A percentile compares a stretch with the other conserved stretches of the same genome.
phyloP scores from a whole-genome alignment of 1,140 invertebrate species.

The Drosophila arawakana region DNA sequence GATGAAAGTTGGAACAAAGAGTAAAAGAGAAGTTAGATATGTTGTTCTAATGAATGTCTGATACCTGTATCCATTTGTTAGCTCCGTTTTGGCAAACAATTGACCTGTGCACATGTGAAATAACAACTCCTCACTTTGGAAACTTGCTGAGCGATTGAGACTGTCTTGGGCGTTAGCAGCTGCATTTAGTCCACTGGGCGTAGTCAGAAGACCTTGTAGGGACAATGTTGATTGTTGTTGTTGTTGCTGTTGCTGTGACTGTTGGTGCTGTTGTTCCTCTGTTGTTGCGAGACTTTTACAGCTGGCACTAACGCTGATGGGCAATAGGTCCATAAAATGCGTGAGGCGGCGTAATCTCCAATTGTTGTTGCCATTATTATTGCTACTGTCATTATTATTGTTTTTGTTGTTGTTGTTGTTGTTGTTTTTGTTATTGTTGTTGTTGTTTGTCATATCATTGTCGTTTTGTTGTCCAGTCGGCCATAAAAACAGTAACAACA shows the following conservation, averaged over 20 bases:
- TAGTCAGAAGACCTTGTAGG: background rate
- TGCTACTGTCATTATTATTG: conserved; percentile 7
- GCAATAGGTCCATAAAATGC: conserved; percentile 55
- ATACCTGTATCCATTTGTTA: conserved; percentile 54
- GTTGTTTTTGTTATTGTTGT: conserved; percentile 4
- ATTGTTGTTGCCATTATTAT: conserved; percentile 33
- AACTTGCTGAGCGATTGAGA: conserved; percentile 49
- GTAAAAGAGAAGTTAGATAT: background rate
- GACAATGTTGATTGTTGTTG: conserved; percentile 15
- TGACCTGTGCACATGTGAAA: conserved; percentile 54
- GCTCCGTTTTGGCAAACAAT: conserved; percentile 38
- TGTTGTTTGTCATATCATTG: conserved; percentile 33
- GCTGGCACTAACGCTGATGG: conserved; percentile 42
- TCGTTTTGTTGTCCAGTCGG: conserved; percentile 26
- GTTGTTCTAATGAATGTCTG: conserved; percentile 21
- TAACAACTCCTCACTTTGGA: conserved; percentile 65
- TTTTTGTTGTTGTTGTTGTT: conserved; percentile 22
- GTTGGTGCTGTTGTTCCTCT: conserved; percentile 20
- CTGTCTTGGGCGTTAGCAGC: conserved; percentile 31
- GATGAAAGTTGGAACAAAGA: background rate
- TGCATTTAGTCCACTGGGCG: conserved; percentile 14
- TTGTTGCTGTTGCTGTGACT: background rate
- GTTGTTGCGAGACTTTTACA: conserved; percentile 30
- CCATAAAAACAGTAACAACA: conserved; percentile 43
- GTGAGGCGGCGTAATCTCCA: conserved; percentile 39